A percentile compares a stretch with the other conserved stretches of the same genome.
Conservation (phyloP, 2,888 invertebrate genomes). For the Lithodes maja region DNA sequence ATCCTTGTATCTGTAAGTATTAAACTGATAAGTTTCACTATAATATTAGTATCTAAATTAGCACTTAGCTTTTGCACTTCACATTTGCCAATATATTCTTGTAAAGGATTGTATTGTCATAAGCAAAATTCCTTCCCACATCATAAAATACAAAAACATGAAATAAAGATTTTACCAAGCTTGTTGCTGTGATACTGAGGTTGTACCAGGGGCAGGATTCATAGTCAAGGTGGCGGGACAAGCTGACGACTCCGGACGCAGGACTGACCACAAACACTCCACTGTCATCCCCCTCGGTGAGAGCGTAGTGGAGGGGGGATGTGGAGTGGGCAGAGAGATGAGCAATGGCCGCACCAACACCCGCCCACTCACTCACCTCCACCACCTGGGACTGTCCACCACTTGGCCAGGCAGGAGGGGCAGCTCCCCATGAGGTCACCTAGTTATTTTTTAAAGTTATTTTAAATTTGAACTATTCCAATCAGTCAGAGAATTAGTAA, state of each 20-base stretch:
- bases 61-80: too few species aligned
- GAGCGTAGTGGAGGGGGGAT: conserved; percentile 55
- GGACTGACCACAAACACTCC: conserved; percentile 89
- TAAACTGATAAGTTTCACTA: not conserved
- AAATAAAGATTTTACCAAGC: conserved; percentile 83
- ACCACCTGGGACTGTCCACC: conserved; percentile 38
- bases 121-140: too few species aligned
- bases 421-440: conserved; percentile 90
- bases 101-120: too few species aligned
- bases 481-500: too few species aligned
- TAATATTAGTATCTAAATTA: too few species aligned
- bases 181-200: conserved; percentile 87
- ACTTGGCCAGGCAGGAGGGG: conserved; percentile 80
- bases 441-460: too few species aligned
- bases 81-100: too few species aligned
- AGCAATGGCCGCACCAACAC: conserved; percentile 56
- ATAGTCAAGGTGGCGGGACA: conserved; percentile 82
- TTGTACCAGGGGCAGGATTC: conserved; percentile 86
- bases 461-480: too few species aligned
- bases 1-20: too few species aligned
- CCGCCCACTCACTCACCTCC: conserved; percentile 66
- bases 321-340: conserved; percentile 53
- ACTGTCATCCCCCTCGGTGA: conserved; percentile 73
- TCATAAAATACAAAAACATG: not conserved
- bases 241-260: conserved; percentile 86